These are phyloP conservation scores for Nebria salina DNA, from an alignment of 2,888 invertebrate species.

Conservation along the genomic window DNA sequence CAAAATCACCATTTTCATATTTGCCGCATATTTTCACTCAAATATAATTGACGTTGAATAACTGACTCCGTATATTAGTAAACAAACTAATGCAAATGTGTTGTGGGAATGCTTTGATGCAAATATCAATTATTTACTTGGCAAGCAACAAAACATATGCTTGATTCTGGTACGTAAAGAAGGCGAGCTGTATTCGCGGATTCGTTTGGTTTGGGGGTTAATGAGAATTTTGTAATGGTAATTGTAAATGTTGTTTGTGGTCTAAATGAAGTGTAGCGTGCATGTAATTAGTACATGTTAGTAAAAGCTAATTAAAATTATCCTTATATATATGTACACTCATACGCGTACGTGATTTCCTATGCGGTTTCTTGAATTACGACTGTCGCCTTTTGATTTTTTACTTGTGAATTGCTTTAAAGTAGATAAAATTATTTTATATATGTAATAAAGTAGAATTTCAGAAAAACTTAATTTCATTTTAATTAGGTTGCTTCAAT, in stretches of 20 bases:
- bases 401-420: not conserved
- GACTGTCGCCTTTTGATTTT: not conserved
- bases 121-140: not conserved
- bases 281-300: conserved; percentile 39
- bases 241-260: conserved; percentile 39
- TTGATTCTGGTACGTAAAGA: not conserved
- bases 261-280: conserved; percentile 33
- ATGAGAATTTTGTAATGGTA: conserved; percentile 36
- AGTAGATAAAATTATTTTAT: not conserved
- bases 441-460: too few relatives aligned
- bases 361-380: conserved; percentile 21
- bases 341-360: conserved; percentile 30
- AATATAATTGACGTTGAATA: not conserved
- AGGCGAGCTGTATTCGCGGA: not conserved
- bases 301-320: conserved; percentile 40
- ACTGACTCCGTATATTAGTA: too few relatives aligned
- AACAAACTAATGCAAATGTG: too few relatives aligned
- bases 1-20: too few relatives aligned
- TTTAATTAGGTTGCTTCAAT: too few relatives aligned
- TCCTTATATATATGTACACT: conserved; percentile 24
- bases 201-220: not conserved
- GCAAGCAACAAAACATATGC: not conserved
- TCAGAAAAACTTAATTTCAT: too few relatives aligned
- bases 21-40: not conserved
- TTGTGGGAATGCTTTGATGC: not conserved